Evolutionary conservation across 1,140 invertebrate genomes (phyloP).

Genomic region (Drosophila athabasca): DNA sequence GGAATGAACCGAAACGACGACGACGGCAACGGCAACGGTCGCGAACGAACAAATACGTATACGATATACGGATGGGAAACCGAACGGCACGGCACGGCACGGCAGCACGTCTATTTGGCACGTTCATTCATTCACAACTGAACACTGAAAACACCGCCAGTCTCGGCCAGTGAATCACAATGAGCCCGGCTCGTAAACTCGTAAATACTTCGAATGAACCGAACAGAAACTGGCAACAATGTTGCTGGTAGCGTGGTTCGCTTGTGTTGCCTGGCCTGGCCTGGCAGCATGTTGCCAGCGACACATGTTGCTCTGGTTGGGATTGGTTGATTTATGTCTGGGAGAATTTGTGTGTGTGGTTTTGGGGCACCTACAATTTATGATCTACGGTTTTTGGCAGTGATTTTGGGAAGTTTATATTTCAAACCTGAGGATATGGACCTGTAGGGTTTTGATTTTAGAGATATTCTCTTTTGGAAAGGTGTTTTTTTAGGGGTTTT

Average conservation of each 20-base stretch:
- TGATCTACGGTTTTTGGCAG: too few relatives aligned
- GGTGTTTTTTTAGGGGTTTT: too few relatives aligned
- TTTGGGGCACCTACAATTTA: too few relatives aligned
- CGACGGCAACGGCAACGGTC: slow-evolving; percentile 17
- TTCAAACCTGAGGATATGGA: too few relatives aligned
- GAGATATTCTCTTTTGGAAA: too few relatives aligned
- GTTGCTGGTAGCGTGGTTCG: background rate
- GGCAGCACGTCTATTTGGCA: slow-evolving; percentile 81
- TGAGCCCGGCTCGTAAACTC: slow-evolving; percentile 67
- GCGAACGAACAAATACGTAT: too few relatives aligned
- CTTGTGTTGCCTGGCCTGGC: background rate
- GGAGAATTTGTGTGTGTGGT: too few relatives aligned
- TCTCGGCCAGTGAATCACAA: slow-evolving; percentile 51
- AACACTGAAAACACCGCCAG: slow-evolving; percentile 23
- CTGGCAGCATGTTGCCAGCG: slow-evolving; percentile 55
- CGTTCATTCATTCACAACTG: slow-evolving; percentile 83
- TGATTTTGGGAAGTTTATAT: too few relatives aligned
- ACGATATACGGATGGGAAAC: background rate
- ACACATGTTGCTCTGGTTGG: slow-evolving; percentile 23
- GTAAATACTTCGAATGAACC: slow-evolving; percentile 41
- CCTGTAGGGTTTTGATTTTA: too few relatives aligned
- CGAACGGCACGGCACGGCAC: slow-evolving; percentile 43
- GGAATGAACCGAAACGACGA: slow-evolving; percentile 55
- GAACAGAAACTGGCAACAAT: slow-evolving; percentile 31
- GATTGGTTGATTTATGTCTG: too few relatives aligned